Base-by-base conservation (phyloP, 2,113 vertebrate species). In the Tupaia chinensis region DNA sequence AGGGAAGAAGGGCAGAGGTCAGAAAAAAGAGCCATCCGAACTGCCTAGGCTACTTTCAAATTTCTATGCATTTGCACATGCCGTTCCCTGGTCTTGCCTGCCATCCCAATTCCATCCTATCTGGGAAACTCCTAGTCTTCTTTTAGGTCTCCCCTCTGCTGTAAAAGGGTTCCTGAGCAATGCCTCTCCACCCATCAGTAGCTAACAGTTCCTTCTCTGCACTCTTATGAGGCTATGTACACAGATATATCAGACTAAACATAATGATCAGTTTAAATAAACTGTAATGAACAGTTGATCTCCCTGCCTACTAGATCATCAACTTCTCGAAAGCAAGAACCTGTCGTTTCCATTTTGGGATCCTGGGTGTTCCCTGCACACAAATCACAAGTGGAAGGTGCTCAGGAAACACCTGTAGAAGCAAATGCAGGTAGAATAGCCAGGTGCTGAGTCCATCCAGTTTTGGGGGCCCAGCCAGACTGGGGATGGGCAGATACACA, bases 221-320 rank as follows among this genome's bases (percentile, higher is more conserved):
- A 7, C 0, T 13, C 10, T 44, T 9, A 0, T 4, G 6, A 73
- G 27, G n/a, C 17, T 17, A 1, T 7, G 54, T 6, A 10, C 3
- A 0, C 7, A 25, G 34, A 60, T 14, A 25, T 1, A n/a, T 8
- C 3, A 17, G 25, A 10, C 13, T 63, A 25, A 5, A 44, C 44
- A 44, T 44, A 44, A 44, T 44, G 44, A 44, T 44, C 44, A 44
- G 44, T 44, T 44, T 44, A 44, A 44, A 4, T 44, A 44, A 29
- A 34, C 7, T 19, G 0, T 2, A 29, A 20, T 2, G 20, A 44
- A 19, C 53, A 3, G 1, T n/a, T 16, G 9, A 1, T 58, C 77
- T 27, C 44, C 54, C 16, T 82, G 32, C 9, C 44, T 32, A 10
- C 68, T 77, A 9, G 68, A 66, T 34, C 17, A 12, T 9, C 53